Conservation (phyloP, 2,797 vertebrate species). For the Sternarchorhynchus goeldii region DNA sequence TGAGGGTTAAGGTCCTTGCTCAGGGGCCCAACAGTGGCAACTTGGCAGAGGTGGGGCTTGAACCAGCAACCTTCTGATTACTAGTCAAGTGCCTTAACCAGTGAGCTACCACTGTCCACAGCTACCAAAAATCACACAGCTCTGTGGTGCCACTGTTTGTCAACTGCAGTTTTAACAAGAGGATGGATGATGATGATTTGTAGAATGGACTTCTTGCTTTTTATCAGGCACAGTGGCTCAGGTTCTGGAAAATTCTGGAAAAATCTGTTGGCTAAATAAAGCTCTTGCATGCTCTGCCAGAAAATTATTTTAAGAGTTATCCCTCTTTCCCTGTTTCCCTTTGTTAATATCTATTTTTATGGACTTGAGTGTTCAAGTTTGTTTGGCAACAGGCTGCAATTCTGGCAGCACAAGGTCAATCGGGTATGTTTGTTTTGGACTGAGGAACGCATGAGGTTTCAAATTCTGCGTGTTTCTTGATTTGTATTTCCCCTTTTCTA, state of each 20-base stretch:
- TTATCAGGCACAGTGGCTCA: constrained; percentile 9
- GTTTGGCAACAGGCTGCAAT: constrained; percentile 25
- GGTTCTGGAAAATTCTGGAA: constrained; percentile 11
- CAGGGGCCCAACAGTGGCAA: too few relatives aligned
- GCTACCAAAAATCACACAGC: too few relatives aligned
- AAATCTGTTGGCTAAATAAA: neutral
- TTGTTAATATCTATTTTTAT: constrained; percentile 31
- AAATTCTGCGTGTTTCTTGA: neutral
- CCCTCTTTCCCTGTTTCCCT: constrained; percentile 24
- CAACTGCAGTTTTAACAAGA: neutral
- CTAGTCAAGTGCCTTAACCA: too few relatives aligned
- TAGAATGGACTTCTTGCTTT: neutral
- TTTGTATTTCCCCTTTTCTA: constrained; percentile 7
- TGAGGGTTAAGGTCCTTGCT: too few relatives aligned
- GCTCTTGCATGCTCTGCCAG: neutral
- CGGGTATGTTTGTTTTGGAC: constrained; percentile 22
- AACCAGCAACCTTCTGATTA: too few relatives aligned
- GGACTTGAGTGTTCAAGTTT: constrained; percentile 39
- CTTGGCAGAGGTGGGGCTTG: too few relatives aligned
- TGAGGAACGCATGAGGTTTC: neutral
- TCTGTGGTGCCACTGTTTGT: neutral
- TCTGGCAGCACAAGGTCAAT: neutral
- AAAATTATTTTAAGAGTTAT: constrained; percentile 6
- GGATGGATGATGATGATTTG: neutral
- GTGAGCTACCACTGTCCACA: too few relatives aligned